phyloP scores from a whole-genome alignment of 2,113 vertebrate species.

The Cromileptes altivelis region DNA sequence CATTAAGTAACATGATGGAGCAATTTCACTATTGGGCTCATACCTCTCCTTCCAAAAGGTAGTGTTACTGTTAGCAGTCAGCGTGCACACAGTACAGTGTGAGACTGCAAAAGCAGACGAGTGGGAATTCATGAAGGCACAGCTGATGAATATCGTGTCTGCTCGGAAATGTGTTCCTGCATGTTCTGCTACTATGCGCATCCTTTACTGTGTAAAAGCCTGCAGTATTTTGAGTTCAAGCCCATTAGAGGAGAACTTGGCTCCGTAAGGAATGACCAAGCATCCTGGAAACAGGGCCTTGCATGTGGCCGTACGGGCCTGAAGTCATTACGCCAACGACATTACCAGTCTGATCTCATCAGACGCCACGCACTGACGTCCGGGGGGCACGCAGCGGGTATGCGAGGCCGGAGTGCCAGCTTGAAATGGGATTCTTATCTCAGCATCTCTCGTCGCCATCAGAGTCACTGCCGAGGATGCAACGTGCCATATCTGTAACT shows the following conservation, averaged over 20 bases:
- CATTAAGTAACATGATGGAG: conserved; percentile 27
- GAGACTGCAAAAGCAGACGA: not conserved
- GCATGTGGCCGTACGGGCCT: conserved; percentile 35
- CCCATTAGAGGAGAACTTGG: conserved; percentile 37
- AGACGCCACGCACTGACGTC: conserved; percentile 58
- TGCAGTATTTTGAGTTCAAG: conserved; percentile 37
- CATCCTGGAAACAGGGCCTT: conserved; percentile 47
- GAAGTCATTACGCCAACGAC: conserved; percentile 69
- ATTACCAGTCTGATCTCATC: conserved; percentile 78
- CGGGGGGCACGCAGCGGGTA: conserved; percentile 29
- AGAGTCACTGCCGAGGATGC: conserved; percentile 61
- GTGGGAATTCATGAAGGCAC: conserved; percentile 8
- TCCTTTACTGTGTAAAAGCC: conserved; percentile 15
- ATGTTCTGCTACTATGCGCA: not conserved
- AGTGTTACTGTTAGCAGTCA: not conserved
- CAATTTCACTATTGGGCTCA: not conserved
- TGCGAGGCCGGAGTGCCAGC: conserved; percentile 50
- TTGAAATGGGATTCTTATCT: conserved; percentile 75
- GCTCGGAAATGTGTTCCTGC: conserved; percentile 18
- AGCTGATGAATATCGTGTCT: conserved; percentile 8
- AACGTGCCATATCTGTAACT: conserved; percentile 69
- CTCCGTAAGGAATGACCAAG: conserved; percentile 44
- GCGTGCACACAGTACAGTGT: not conserved
- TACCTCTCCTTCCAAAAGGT: not conserved
- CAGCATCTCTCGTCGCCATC: conserved; percentile 64